A percentile compares a stretch with the other conserved stretches of the same genome.
Conservation (phyloP, 2,888 invertebrate species). For the Leptarthrus brevirostris region DNA sequence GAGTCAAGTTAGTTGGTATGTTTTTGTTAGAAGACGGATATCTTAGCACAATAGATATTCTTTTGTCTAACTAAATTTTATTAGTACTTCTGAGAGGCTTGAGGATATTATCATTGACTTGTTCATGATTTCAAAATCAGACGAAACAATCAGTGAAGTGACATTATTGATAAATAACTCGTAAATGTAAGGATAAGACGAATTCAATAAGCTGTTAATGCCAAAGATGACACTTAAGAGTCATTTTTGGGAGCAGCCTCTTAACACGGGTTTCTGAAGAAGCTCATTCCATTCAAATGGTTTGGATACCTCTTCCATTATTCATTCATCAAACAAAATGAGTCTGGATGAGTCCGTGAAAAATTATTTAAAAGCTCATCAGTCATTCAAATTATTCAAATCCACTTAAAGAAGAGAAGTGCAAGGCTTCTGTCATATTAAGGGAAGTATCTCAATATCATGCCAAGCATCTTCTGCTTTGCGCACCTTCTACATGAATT, state of each 20-base stretch:
- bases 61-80: too few relatives aligned
- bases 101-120: too few relatives aligned
- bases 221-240: conserved; percentile 16
- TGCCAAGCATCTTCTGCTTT: neutral
- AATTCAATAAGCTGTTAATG: conserved; percentile 14
- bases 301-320: conserved; percentile 19
- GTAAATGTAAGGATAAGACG: neutral
- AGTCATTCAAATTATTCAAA: conserved; percentile 22
- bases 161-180: too few relatives aligned
- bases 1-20: too few relatives aligned
- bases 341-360: conserved; percentile 2
- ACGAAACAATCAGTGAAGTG: too few relatives aligned
- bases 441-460: neutral
- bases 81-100: too few relatives aligned
- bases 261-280: conserved; percentile 17
- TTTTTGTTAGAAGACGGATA: too few relatives aligned
- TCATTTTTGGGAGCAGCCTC: conserved; percentile 3
- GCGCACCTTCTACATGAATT: neutral
- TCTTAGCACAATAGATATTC: too few relatives aligned
- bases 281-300: conserved; percentile 18
- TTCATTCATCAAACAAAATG: conserved; percentile 25
- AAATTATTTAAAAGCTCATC: conserved; percentile 19
- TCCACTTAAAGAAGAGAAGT: conserved; percentile 4
- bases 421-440: conserved; percentile 20
- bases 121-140: too few relatives aligned